Percentiles rank a stretch among this genome's conserved stretches.
Evolutionary conservation across 2,888 invertebrate genomes (phyloP).

Genomic region (Troides oblongomaculatus): DNA sequence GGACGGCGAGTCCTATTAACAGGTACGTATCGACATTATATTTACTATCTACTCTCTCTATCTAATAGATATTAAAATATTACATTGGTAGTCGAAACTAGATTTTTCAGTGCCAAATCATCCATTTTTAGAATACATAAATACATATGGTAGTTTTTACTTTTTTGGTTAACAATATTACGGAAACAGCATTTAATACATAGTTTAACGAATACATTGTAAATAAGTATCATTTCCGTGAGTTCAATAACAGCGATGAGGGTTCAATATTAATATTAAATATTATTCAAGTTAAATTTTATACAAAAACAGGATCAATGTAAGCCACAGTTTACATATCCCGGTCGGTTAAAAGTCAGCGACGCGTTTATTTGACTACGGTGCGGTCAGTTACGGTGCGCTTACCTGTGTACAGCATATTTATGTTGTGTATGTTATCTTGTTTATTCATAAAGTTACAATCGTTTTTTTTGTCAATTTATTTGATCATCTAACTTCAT

Average conservation of each 20-base stretch:
- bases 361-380: constrained; percentile 32
- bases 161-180: too few species aligned
- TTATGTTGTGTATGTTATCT: not conserved
- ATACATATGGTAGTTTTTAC: too few species aligned
- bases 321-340: constrained; percentile 6
- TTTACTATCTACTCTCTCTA: too few species aligned
- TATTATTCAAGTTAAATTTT: constrained; percentile 24
- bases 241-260: too few species aligned
- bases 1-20: constrained; percentile 78
- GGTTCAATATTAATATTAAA: constrained; percentile 12
- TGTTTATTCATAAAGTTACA: not conserved
- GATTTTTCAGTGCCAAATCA: too few species aligned
- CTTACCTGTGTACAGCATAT: not conserved
- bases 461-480: not conserved
- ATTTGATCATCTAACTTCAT: too few species aligned
- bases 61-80: too few species aligned
- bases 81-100: too few species aligned
- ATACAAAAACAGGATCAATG: not conserved
- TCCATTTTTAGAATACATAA: too few species aligned
- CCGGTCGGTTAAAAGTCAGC: constrained; percentile 23
- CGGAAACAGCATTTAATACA: not conserved
- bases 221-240: too few species aligned
- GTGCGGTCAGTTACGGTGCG: constrained; percentile 11
- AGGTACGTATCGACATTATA: constrained; percentile 47
- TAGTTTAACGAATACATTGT: not conserved